These are phyloP conservation scores for Cossypha niveicapilla DNA, from an alignment of 2,797 vertebrate genomes.

Conservation along the genomic window DNA sequence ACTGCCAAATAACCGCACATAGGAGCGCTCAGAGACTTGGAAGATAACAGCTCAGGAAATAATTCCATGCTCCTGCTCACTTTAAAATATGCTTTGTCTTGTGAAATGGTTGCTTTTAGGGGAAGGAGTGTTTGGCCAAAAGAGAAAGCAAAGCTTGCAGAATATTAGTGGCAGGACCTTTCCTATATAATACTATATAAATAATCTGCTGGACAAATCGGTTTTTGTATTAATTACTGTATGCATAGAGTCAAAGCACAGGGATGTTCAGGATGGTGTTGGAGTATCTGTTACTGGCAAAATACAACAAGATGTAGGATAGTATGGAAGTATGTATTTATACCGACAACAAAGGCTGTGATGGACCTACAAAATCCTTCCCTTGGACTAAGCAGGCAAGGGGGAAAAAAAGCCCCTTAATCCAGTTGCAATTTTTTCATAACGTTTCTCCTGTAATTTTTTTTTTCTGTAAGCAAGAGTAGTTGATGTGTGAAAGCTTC, in stretches of 20 bases:
- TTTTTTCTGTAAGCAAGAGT: background rate
- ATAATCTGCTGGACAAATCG: background rate
- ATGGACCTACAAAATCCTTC: background rate
- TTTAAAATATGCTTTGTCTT: background rate
- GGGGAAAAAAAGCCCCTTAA: accelerated
- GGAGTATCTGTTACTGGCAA: background rate
- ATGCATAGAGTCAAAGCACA: background rate
- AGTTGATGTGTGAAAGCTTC: background rate
- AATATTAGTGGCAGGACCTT: background rate
- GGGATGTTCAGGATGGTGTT: background rate
- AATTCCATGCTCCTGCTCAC: background rate
- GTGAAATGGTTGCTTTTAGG: background rate
- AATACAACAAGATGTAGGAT: background rate
- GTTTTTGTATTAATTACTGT: background rate
- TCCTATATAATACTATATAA: accelerated
- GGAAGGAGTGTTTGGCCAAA: background rate
- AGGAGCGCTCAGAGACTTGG: background rate
- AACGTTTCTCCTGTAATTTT: background rate
- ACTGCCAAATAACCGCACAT: background rate
- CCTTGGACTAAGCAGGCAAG: background rate
- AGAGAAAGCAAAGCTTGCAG: background rate
- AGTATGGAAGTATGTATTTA: background rate
- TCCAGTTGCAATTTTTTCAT: background rate
- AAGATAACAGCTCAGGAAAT: background rate
- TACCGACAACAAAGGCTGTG: background rate